Evolutionary conservation across 2,113 vertebrate species (phyloP).

Genomic region (Ondatra zibethicus): DNA sequence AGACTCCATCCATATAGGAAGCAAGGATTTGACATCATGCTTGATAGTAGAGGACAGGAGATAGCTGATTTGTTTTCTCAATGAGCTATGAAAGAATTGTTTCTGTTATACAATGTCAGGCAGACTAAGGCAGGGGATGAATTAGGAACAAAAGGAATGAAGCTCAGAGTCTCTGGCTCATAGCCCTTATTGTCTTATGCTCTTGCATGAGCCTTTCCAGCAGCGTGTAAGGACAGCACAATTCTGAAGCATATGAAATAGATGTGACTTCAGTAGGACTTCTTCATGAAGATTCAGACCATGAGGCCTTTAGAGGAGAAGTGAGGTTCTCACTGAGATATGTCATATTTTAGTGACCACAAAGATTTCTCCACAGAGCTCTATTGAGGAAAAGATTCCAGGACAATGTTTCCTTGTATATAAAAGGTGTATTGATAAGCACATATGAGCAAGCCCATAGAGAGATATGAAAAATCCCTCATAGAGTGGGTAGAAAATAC

Average conservation of each 20-base stretch:
- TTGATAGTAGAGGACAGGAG: not conserved
- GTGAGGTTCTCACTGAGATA: not conserved
- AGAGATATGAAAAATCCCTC: not conserved
- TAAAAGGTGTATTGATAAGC: not conserved
- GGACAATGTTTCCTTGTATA: not conserved
- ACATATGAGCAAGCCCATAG: not conserved
- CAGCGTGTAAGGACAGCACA: not conserved
- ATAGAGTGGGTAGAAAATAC: not conserved
- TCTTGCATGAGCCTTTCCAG: not conserved
- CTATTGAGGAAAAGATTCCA: not conserved
- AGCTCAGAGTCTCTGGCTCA: not conserved
- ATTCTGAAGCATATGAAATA: too few species aligned
- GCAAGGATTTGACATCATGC: not conserved
- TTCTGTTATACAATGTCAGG: not conserved
- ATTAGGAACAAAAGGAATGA: not conserved
- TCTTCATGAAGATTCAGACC: not conserved
- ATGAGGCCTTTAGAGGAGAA: not conserved
- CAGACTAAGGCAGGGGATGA: not conserved
- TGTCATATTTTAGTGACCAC: rapidly evolving
- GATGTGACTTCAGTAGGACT: not conserved
- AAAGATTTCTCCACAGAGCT: not conserved
- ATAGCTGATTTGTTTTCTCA: not conserved
- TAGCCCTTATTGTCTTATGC: not conserved
- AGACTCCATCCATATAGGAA: not conserved
- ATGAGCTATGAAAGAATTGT: not conserved